These are phyloP conservation scores for Onchidella celtica DNA, from an alignment of 2,888 invertebrate species.

Conservation along the genomic window DNA sequence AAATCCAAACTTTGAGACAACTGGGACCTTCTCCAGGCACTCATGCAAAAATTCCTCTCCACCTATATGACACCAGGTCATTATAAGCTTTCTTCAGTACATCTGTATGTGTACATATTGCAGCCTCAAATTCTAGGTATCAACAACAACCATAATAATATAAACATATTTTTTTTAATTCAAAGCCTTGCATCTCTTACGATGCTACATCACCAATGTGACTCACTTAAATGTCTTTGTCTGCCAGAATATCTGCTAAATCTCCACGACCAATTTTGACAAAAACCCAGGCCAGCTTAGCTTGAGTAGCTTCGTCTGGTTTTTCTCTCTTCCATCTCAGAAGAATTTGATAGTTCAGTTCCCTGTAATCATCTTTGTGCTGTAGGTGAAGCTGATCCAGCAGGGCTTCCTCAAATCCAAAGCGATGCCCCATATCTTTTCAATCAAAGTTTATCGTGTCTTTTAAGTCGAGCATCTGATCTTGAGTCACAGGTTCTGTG, in stretches of 20 bases:
- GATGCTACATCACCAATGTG: not conserved
- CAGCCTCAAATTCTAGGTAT: no score
- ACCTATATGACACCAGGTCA: no score
- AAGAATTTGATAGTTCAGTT: constrained; percentile 39
- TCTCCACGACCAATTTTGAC: constrained; percentile 10
- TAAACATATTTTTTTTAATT: no score
- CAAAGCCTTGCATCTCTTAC: not conserved
- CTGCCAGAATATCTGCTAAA: constrained; percentile 32
- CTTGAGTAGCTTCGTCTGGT: constrained; percentile 5
- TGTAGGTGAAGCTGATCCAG: constrained; percentile 16
- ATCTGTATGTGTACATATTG: no score
- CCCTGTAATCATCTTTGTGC: not conserved
- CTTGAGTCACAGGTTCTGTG: not conserved
- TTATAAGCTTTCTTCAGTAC: no score
- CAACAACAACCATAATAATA: no score
- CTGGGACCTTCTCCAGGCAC: no score
- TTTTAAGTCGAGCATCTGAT: constrained; percentile 27
- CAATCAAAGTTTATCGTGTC: constrained; percentile 26
- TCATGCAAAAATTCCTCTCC: no score
- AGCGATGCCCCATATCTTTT: constrained; percentile 37
- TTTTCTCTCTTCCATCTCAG: not conserved
- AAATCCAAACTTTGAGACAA: no score
- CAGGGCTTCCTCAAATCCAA: constrained; percentile 4
- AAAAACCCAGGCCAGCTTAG: constrained; percentile 11
- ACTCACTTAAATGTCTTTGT: not conserved